Conservation (phyloP, 2,797 vertebrate species). For the Coendou prehensilis region DNA sequence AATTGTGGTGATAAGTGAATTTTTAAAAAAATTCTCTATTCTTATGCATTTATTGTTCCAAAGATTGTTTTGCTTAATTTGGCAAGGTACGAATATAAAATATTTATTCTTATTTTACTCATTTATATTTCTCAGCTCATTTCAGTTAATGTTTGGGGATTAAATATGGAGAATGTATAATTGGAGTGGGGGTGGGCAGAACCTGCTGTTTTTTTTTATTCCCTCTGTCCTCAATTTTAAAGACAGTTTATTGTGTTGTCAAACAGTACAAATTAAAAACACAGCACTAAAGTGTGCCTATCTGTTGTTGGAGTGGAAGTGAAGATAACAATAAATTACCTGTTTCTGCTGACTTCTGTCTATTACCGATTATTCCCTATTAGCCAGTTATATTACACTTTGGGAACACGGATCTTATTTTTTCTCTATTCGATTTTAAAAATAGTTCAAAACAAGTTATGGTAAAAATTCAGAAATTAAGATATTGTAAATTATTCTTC, state of each 20-base stretch:
- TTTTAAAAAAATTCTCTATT: not conserved
- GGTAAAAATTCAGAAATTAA: not conserved
- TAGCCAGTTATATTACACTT: rapidly evolving
- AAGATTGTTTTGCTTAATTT: not conserved
- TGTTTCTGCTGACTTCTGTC: not conserved
- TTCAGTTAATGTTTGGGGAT: not conserved
- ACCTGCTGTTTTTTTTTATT: not conserved
- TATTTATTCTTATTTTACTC: not conserved
- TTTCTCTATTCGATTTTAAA: not conserved
- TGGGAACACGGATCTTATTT: rapidly evolving
- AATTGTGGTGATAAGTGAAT: not conserved
- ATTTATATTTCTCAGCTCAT: not conserved
- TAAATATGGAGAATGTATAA: not conserved
- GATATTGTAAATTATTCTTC: not conserved
- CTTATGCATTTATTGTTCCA: not conserved
- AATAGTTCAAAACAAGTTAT: not conserved
- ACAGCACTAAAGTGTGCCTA: rapidly evolving
- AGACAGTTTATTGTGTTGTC: not conserved
- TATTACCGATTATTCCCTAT: not conserved
- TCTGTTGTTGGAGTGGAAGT: not conserved
- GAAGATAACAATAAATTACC: rapidly evolving
- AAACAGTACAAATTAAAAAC: not conserved
- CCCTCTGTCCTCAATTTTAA: not conserved
- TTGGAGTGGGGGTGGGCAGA: rapidly evolving
- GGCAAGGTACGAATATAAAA: not conserved